Percentiles rank a stretch among this genome's conserved stretches.
phyloP scores from a whole-genome alignment of 2,113 vertebrate species.

The Recurvirostra avosetta region DNA sequence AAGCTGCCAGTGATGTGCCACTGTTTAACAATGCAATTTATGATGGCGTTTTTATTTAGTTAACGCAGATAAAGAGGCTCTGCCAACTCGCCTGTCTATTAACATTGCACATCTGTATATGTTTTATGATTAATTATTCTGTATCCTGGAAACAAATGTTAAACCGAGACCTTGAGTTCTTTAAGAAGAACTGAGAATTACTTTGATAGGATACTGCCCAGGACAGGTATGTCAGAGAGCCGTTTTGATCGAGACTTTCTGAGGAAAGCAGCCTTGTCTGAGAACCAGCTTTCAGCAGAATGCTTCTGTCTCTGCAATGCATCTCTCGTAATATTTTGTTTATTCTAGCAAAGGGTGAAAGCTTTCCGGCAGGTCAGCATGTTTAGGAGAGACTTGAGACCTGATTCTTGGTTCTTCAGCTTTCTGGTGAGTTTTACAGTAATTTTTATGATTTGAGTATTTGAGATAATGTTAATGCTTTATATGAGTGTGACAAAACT shows the following conservation, averaged over 20 bases:
- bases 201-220: background rate
- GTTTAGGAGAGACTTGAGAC: background rate
- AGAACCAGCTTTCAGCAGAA: background rate
- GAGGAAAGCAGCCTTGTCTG: background rate
- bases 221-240: background rate
- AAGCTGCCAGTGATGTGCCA: background rate
- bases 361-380: background rate
- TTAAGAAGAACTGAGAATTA: background rate
- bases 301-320: background rate
- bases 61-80: background rate
- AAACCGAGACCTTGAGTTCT: background rate
- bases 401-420: constrained; percentile 19
- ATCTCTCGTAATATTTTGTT: background rate
- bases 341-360: background rate
- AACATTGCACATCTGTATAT: background rate
- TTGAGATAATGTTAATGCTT: background rate
- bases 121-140: background rate
- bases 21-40: background rate
- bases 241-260: accelerated
- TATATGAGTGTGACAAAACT: background rate
- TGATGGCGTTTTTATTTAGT: background rate
- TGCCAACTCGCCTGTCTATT: background rate
- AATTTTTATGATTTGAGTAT: background rate
- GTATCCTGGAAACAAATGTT: background rate
- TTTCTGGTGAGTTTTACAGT: constrained; percentile 47